phyloP scores from a whole-genome alignment of 2,113 vertebrate species.

The Malurus alboscapulatus region DNA sequence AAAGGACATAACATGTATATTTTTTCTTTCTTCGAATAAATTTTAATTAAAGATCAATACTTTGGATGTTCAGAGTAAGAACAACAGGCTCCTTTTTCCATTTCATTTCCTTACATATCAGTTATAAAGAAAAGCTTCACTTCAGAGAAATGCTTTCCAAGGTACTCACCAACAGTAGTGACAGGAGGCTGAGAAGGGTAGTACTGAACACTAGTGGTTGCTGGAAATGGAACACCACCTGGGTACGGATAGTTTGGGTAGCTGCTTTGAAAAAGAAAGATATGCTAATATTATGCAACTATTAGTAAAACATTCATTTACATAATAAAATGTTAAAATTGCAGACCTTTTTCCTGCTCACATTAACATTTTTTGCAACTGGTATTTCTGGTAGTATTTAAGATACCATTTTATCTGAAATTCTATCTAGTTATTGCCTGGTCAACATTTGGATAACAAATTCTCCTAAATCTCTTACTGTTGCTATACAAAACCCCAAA shows the following conservation, averaged over 20 bases:
- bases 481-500: background rate
- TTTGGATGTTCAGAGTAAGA: background rate
- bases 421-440: background rate
- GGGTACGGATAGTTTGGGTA: conserved; percentile 89
- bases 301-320: background rate
- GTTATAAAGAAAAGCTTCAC: background rate
- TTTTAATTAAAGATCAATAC: background rate
- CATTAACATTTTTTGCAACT: background rate
- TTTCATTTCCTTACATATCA: background rate
- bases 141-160: background rate
- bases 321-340: background rate
- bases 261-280: conserved; percentile 74
- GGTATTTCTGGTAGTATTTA: background rate
- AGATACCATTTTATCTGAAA: background rate
- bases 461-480: background rate
- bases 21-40: background rate
- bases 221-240: conserved; percentile 84
- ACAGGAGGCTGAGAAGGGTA: conserved; percentile 87
- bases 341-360: background rate
- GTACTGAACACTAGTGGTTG: conserved; percentile 82
- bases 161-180: conserved; percentile 88
- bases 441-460: background rate
- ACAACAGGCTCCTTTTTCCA: background rate
- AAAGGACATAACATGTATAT: background rate
- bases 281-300: background rate